Conservation (phyloP, 2,797 vertebrate genomes). For the Percopsis omiscomaycus region DNA sequence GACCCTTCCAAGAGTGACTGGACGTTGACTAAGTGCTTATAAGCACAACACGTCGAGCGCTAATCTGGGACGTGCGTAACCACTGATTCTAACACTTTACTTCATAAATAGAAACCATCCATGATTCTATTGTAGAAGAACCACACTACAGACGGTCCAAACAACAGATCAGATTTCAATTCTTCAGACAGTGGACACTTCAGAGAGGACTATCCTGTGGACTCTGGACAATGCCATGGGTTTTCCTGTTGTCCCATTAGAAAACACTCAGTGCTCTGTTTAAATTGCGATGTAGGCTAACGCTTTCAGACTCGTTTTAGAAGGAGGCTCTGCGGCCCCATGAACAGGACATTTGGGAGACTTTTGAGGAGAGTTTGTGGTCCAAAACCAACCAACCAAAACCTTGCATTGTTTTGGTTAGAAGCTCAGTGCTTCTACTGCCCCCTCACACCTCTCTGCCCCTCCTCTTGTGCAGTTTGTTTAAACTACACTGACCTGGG, state of each 20-base stretch:
- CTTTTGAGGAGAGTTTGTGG: too few relatives aligned
- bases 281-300: conserved; percentile 15
- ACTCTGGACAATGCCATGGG: neutral
- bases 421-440: too few relatives aligned
- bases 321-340: too few relatives aligned
- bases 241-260: neutral
- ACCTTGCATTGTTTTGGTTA: too few relatives aligned
- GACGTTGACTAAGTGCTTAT: neutral
- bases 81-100: conserved; percentile 15
- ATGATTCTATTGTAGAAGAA: conserved; percentile 5
- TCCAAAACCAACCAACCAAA: too few relatives aligned
- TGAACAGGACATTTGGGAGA: too few relatives aligned
- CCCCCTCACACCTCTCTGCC: too few relatives aligned
- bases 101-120: conserved; percentile 26
- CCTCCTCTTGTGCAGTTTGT: too few relatives aligned
- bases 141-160: conserved; percentile 7
- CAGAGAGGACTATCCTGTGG: conserved; percentile 6
- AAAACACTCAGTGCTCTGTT: conserved; percentile 22
- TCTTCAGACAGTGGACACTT: conserved; percentile 5
- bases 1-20: conserved; percentile 5
- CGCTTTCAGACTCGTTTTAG: too few relatives aligned
- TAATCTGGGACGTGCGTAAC: conserved; percentile 19
- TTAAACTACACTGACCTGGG: too few relatives aligned
- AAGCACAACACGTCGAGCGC: neutral
- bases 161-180: neutral